These are phyloP conservation scores for Dysidea cf. avara DNA, from an alignment of 37 sponge, comb jelly and placozoan genomes.

Conservation along the genomic window DNA sequence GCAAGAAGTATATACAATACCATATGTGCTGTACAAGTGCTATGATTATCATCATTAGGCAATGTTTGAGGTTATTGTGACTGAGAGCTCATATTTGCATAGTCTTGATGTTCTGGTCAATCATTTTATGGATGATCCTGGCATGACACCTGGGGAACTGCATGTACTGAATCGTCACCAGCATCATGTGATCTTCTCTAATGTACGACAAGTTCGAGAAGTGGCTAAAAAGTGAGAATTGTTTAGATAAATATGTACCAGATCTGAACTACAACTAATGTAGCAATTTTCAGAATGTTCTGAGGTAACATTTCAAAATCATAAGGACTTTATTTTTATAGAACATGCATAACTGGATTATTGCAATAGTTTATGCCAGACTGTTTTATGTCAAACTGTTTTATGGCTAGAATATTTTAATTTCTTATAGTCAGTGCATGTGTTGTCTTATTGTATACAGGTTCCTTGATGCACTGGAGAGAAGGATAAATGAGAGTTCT, in stretches of 20 bases:
- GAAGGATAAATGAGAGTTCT: constrained; percentile 39
- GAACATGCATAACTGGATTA: too few species aligned
- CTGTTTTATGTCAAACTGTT: too few species aligned
- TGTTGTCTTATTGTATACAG: constrained; percentile 20
- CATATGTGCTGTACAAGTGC: too few species aligned
- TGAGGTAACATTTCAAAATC: too few species aligned
- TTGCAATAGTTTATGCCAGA: too few species aligned
- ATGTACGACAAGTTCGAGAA: constrained; percentile 63
- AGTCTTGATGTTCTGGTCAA: constrained; percentile 78
- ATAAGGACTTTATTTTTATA: too few species aligned
- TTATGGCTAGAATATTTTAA: too few species aligned
- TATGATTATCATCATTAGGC: constrained; percentile 27
- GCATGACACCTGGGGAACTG: constrained; percentile 64
- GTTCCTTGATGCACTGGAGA: constrained; percentile 39
- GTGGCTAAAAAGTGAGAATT: too few species aligned
- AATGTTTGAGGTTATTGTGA: constrained; percentile 70
- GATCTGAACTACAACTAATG: too few species aligned
- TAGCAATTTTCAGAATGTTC: too few species aligned
- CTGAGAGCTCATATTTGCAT: constrained; percentile 67
- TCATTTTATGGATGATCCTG: constrained; percentile 77
- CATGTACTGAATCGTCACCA: constrained; percentile 64
- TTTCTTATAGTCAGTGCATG: too few species aligned
- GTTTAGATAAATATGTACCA: too few species aligned
- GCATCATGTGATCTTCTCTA: constrained; percentile 84
- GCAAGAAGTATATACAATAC: constrained; percentile 79